A percentile compares a stretch with the other conserved stretches of the same genome.
Conservation (phyloP, 1,140 invertebrate species). For the Procambarus virginalis region DNA sequence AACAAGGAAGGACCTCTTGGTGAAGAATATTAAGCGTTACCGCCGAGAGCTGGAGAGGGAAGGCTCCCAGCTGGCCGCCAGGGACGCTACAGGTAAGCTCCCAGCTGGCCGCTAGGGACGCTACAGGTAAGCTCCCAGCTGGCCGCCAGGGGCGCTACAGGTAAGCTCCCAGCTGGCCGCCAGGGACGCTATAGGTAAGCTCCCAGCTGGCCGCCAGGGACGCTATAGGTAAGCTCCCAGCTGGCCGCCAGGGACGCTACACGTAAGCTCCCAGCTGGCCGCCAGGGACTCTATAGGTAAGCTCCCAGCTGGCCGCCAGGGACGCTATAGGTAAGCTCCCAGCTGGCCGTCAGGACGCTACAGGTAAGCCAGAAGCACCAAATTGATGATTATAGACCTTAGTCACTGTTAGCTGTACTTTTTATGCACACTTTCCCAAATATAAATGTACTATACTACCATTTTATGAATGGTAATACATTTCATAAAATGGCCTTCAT, state of each 20-base stretch:
- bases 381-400: too few relatives aligned
- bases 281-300: conserved; percentile 82
- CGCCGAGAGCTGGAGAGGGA: conserved; percentile 92
- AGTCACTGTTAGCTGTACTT: too few relatives aligned
- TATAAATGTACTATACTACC: too few relatives aligned
- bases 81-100: conserved; percentile 79
- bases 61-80: conserved; percentile 89
- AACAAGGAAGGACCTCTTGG: conserved; percentile 93
- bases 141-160: background rate
- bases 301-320: conserved; percentile 86
- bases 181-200: too few relatives aligned
- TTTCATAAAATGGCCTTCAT: too few relatives aligned
- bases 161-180: background rate
- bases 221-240: conserved; percentile 76
- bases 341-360: background rate
- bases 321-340: conserved; percentile 78
- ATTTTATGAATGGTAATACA: too few relatives aligned
- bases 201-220: conserved; percentile 88
- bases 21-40: conserved; percentile 97
- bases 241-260: conserved; percentile 76
- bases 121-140: background rate
- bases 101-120: conserved; percentile 72
- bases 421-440: too few relatives aligned
- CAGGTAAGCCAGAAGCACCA: too few relatives aligned
- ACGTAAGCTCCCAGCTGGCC: conserved; percentile 81